Evolutionary conservation across 2,113 vertebrate species (phyloP).

Genomic region (Benitochromis conjunctus): DNA sequence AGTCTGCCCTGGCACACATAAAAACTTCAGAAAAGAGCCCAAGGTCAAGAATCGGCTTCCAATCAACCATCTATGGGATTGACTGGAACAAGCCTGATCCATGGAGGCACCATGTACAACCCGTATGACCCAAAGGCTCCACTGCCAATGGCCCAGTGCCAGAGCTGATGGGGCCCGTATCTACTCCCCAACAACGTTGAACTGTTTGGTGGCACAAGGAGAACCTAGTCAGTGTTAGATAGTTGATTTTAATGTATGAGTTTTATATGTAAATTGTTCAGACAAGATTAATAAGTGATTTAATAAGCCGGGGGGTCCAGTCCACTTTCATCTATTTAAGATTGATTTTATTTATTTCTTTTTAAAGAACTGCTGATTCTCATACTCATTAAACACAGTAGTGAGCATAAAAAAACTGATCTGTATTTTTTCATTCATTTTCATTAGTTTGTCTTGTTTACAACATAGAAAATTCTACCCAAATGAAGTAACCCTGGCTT

Average conservation of each 20-base stretch:
- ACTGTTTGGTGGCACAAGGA: neutral
- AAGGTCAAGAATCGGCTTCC: neutral
- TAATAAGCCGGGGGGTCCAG: neutral
- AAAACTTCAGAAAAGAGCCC: neutral
- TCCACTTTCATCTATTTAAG: neutral
- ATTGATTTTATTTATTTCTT: neutral
- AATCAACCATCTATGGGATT: neutral
- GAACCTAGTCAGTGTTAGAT: neutral
- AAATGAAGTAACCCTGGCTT: constrained; percentile 71
- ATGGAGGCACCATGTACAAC: neutral
- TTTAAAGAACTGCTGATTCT: neutral
- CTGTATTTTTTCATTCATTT: neutral
- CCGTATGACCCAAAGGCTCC: neutral
- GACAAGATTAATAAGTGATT: neutral
- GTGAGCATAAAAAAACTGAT: neutral
- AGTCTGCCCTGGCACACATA: neutral
- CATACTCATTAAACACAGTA: neutral
- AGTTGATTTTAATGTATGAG: neutral
- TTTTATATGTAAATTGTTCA: neutral
- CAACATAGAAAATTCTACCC: constrained; percentile 3
- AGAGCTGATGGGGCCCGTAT: neutral
- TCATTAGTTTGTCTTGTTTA: constrained; percentile 1
- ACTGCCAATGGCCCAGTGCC: neutral
- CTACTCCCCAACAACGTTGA: neutral
- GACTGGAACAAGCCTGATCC: neutral